Conservation (phyloP, 1,140 invertebrate species). For the Halotydeus destructor region DNA sequence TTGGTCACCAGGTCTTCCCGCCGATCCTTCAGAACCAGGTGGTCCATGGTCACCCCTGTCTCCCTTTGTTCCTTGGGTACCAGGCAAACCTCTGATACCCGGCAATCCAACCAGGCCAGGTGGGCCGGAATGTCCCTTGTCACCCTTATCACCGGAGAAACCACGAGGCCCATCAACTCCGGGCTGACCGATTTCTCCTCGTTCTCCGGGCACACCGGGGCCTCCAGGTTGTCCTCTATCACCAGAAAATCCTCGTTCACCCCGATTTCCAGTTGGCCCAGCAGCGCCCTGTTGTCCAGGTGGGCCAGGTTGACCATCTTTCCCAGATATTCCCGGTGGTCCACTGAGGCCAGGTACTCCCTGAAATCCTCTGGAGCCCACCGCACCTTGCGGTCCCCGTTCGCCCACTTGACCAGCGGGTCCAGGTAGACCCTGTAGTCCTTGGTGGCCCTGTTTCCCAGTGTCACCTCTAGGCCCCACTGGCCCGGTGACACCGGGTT, state of each 20-base stretch:
- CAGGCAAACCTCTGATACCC: slow-evolving; percentile 24
- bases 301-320: slow-evolving; percentile 1
- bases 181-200: not conserved
- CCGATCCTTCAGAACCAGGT: slow-evolving; percentile 3
- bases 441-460: not conserved
- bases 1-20: too few relatives aligned
- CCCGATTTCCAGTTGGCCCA: slow-evolving; percentile 12
- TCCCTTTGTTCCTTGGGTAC: slow-evolving; percentile 8
- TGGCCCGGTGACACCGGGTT: not conserved
- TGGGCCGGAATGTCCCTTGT: not conserved
- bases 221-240: not conserved
- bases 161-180: not conserved
- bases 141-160: not conserved
- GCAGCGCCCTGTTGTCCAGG: slow-evolving; percentile 16
- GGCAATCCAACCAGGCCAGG: slow-evolving; percentile 16
- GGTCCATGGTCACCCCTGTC: not conserved
- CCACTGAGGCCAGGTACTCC: slow-evolving; percentile 38
- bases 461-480: not conserved
- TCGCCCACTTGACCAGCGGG: slow-evolving; percentile 8
- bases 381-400: slow-evolving; percentile 28
- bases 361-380: slow-evolving; percentile 31
- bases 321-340: slow-evolving; percentile 3
- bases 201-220: not conserved
- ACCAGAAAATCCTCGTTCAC: slow-evolving; percentile 7
- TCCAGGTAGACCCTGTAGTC: not conserved